Conservation (phyloP, 1,140 invertebrate genomes). For the Leptoteleia sp. region DNA sequence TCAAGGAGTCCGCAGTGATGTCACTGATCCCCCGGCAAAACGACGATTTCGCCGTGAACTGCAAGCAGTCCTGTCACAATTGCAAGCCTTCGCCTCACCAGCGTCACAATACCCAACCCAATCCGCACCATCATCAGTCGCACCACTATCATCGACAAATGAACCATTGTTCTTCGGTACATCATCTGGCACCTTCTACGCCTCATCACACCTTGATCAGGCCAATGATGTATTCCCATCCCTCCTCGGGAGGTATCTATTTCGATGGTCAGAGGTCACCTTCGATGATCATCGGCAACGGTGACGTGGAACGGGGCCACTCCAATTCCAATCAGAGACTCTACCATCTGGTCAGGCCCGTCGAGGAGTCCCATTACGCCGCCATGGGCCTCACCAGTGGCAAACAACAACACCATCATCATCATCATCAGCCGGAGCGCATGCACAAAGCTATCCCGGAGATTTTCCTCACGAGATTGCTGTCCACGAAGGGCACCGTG, state of each 20-base stretch:
- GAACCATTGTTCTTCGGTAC: slow-evolving; percentile 76
- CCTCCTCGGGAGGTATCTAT: slow-evolving; percentile 82
- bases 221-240: slow-evolving; percentile 77
- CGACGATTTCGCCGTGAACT: slow-evolving; percentile 89
- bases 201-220: slow-evolving; percentile 76
- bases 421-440: slow-evolving; percentile 85
- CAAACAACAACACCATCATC: slow-evolving; percentile 72
- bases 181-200: slow-evolving; percentile 72
- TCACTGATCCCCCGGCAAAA: slow-evolving; percentile 93
- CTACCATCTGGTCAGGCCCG: slow-evolving; percentile 92
- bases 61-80: slow-evolving; percentile 91
- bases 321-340: slow-evolving; percentile 84
- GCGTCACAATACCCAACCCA: slow-evolving; percentile 56
- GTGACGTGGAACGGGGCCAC: slow-evolving; percentile 86
- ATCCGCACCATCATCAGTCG: slow-evolving; percentile 71
- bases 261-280: slow-evolving; percentile 83
- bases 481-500: slow-evolving; percentile 97
- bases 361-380: slow-evolving; percentile 87
- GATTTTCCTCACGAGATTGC: slow-evolving; percentile 94
- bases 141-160: slow-evolving; percentile 72
- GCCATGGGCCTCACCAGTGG: slow-evolving; percentile 76
- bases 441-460: slow-evolving; percentile 96
- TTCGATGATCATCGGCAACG: slow-evolving; percentile 88
- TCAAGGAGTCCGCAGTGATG: slow-evolving; percentile 97
- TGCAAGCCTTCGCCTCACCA: slow-evolving; percentile 82